Base-by-base conservation (phyloP, 1,140 invertebrate species). In the Zaprionus nigranus region DNA sequence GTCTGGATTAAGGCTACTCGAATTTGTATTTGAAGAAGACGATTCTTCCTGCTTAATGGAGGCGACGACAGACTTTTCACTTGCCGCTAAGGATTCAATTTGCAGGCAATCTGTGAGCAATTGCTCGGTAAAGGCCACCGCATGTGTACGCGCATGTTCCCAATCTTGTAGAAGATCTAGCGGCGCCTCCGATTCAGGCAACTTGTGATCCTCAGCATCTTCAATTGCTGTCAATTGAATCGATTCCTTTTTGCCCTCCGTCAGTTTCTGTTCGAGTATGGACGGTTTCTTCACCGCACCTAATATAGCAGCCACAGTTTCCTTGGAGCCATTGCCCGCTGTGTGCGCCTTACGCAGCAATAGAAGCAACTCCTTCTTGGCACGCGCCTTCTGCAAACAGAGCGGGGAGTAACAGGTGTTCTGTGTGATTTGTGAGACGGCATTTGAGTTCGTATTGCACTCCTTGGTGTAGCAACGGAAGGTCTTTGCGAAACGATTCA, bases 361-460 rank as follows among this genome's bases (percentile, higher is more conserved):
- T 24, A 93, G 75, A 0, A 97, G 87, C 22, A 97, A 91, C 78
- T 97, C 95, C 73, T 95, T 94, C 58, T 96, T 94, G 1, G 97
- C 92, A 73, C 94, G 94, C 11, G 94, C 94, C 85, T 96, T 96
- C 87, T 96, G 95, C 28, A 96, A 93, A 92, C 96, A 97, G 22
- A 96, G 93, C 11, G 96, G 96, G 5, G 96, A 97, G 88, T 97
- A 97, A 81, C 96, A 97, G 51, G 94, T 95, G 2, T 94, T 92
- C 56, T 94, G 94, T 5, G 95, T 79, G 70, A 92, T 94, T 64
- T 94, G 94, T 17, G 93, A 93, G 13, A 94, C 88, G 3, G 93
- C 93, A 60, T 93, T 91, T 22, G 94, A 93, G 51, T 94, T 94
- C 67, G 94, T 95, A 76, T 96, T 96, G 81, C 96, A 97, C 51